Conservation (phyloP, 2,797 vertebrate species). For the Onychomys leucogaster region DNA sequence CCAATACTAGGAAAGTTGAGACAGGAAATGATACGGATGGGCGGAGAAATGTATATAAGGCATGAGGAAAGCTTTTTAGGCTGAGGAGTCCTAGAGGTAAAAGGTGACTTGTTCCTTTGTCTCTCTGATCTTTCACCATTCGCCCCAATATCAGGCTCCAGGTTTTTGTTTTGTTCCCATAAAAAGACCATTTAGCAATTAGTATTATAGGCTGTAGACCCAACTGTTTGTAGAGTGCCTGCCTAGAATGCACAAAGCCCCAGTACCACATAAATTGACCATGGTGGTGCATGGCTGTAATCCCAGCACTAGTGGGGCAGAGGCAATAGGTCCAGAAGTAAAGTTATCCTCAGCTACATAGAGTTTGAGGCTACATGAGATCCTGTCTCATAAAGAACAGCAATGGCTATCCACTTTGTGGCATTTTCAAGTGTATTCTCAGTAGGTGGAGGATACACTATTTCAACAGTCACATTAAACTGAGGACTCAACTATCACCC, state of each 20-base stretch:
- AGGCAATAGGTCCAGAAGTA: not conserved
- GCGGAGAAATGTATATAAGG: too few species aligned
- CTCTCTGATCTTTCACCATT: too few species aligned
- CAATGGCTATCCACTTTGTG: not conserved
- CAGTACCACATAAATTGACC: not conserved
- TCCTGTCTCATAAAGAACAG: not conserved
- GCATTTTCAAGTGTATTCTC: not conserved
- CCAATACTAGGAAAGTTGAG: too few species aligned
- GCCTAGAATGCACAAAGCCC: not conserved
- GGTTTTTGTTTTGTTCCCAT: too few species aligned
- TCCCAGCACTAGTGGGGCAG: too few species aligned
- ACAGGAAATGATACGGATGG: too few species aligned
- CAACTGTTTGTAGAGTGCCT: not conserved
- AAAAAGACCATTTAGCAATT: too few species aligned
- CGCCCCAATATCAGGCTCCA: too few species aligned
- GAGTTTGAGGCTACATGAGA: not conserved
- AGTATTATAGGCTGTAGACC: not conserved
- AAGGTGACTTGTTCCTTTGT: too few species aligned
- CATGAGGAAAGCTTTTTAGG: too few species aligned
- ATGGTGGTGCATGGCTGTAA: not conserved
- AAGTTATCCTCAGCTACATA: not conserved
- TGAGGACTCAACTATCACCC: not conserved
- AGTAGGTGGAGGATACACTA: not conserved
- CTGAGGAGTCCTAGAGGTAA: too few species aligned
- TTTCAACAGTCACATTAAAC: not conserved